Conservation (phyloP, 2,888 invertebrate species). For the Agonopterix subpropinquella region DNA sequence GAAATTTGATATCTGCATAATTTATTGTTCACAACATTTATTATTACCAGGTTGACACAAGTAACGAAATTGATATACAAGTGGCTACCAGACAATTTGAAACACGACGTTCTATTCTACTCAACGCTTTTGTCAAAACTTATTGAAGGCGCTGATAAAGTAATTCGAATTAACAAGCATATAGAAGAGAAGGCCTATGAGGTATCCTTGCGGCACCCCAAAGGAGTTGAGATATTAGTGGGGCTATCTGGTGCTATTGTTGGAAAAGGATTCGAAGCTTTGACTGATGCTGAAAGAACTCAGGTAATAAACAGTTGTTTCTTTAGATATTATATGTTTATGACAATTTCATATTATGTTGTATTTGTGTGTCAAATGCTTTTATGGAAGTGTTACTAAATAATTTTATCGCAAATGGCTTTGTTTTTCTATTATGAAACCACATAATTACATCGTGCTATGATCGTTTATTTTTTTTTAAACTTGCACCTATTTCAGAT, state of each 20-base stretch:
- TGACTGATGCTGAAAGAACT: constrained; percentile 58
- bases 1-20: too few relatives aligned
- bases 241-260: constrained; percentile 39
- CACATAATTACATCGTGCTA: too few relatives aligned
- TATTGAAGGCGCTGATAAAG: constrained; percentile 47
- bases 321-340: too few relatives aligned
- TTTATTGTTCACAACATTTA: too few relatives aligned
- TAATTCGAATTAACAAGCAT: constrained; percentile 52
- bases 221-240: constrained; percentile 42
- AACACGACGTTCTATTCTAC: constrained; percentile 53
- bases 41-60: constrained; percentile 45
- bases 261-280: constrained; percentile 52
- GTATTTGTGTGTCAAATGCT: too few relatives aligned
- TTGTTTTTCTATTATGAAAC: too few relatives aligned
- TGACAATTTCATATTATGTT: too few relatives aligned
- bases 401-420: too few relatives aligned
- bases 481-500: constrained; percentile 29
- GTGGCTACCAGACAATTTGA: constrained; percentile 39
- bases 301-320: constrained; percentile 36
- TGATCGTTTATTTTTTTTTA: too few relatives aligned
- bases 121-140: constrained; percentile 57
- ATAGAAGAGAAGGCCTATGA: constrained; percentile 59
- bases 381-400: too few relatives aligned
- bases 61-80: constrained; percentile 44
- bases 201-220: constrained; percentile 50